Conservation (phyloP, 2,888 invertebrate genomes). For the Cyaniris semiargus region DNA sequence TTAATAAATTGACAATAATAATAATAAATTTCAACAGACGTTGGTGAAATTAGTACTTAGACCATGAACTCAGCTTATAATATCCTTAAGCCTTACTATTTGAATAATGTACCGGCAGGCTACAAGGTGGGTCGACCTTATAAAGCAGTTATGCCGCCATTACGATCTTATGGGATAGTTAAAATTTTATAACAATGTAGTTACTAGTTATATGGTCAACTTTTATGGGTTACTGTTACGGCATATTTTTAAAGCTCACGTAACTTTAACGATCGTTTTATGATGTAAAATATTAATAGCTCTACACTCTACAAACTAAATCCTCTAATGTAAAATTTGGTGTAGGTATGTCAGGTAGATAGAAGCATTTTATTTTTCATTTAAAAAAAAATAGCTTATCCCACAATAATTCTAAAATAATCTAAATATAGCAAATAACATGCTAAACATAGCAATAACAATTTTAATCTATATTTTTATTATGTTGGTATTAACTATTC, state of each 20-base stretch:
- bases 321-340: not conserved
- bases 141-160: not conserved
- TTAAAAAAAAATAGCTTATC: too few relatives aligned
- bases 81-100: not conserved
- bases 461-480: too few relatives aligned
- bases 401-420: too few relatives aligned
- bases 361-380: too few relatives aligned
- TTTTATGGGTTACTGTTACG: not conserved
- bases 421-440: too few relatives aligned
- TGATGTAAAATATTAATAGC: not conserved
- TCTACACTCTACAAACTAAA: not conserved
- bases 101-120: not conserved
- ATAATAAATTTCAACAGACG: too few relatives aligned
- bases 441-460: too few relatives aligned
- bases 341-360: not conserved
- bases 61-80: not conserved
- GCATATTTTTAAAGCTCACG: constrained; percentile 18
- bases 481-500: too few relatives aligned
- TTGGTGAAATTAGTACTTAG: not conserved
- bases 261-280: constrained; percentile 15
- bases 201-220: not conserved
- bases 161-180: not conserved
- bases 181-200: constrained; percentile 33
- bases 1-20: too few relatives aligned
- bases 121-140: not conserved